Evolutionary conservation across 2,797 vertebrate species (phyloP).

Genomic region (Alcedo atthis): DNA sequence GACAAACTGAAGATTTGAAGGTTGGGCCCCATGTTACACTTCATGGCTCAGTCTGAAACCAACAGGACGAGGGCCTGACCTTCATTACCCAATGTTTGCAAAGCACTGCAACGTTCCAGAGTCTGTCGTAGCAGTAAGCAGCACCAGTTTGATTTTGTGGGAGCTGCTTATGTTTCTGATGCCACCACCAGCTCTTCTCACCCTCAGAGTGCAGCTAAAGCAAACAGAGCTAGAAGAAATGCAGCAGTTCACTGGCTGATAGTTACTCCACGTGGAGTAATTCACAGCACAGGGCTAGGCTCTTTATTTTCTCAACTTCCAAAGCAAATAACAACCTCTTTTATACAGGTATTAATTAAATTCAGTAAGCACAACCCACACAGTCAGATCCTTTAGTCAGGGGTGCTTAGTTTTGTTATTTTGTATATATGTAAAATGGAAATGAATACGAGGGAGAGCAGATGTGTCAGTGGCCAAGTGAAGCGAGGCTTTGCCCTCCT

Average conservation of each 20-base stretch:
- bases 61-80: neutral
- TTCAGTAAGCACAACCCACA: neutral
- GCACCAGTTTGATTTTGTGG: neutral
- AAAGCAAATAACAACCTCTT: conserved; percentile 34
- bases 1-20: neutral
- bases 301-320: neutral
- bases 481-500: conserved; percentile 2
- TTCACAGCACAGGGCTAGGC: neutral
- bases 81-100: fast-evolving
- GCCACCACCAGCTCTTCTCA: neutral
- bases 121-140: neutral
- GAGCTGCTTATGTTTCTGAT: neutral
- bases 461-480: conserved; percentile 40
- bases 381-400: neutral
- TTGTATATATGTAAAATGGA: conserved; percentile 2
- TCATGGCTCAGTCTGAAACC: neutral
- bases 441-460: neutral
- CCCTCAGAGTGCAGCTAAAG: neutral
- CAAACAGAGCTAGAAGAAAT: conserved; percentile 12
- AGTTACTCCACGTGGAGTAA: neutral
- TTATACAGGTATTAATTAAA: conserved; percentile 9
- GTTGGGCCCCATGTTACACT: neutral
- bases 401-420: neutral
- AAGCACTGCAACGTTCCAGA: neutral
- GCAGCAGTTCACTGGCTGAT: neutral